phyloP scores from a whole-genome alignment of 1,140 invertebrate genomes.

The Platorchestia sp. region DNA sequence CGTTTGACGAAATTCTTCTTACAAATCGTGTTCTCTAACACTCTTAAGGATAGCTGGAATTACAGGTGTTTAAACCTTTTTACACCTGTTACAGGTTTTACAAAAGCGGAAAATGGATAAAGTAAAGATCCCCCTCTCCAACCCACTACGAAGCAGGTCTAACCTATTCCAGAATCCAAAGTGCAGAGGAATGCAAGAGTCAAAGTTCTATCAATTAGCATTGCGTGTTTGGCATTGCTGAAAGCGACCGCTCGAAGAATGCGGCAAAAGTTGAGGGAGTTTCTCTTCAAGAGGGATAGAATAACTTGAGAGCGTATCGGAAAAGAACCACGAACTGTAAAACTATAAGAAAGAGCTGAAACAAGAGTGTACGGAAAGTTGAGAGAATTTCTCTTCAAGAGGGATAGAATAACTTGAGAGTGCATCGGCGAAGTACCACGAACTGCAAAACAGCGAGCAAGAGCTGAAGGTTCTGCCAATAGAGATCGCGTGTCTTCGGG shows the following conservation, averaged over 20 bases:
- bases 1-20: too few species aligned
- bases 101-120: too few species aligned
- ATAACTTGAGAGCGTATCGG: neutral
- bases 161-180: neutral
- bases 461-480: neutral
- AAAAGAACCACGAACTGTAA: neutral
- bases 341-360: neutral
- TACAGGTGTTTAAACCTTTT: too few species aligned
- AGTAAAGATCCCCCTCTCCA: neutral
- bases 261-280: neutral
- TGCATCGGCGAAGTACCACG: neutral
- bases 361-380: too few species aligned
- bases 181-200: neutral
- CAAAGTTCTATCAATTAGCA: neutral
- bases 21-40: too few species aligned
- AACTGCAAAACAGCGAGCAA: neutral
- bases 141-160: neutral
- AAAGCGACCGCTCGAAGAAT: neutral
- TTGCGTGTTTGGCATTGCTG: neutral
- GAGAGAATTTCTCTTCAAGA: neutral
- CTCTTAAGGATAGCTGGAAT: too few species aligned
- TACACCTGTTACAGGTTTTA: too few species aligned
- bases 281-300: neutral
- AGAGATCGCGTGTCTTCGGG: neutral
- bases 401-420: neutral